Base-by-base conservation (phyloP, 2,888 invertebrate genomes). In the Pterobdella sp. region DNA sequence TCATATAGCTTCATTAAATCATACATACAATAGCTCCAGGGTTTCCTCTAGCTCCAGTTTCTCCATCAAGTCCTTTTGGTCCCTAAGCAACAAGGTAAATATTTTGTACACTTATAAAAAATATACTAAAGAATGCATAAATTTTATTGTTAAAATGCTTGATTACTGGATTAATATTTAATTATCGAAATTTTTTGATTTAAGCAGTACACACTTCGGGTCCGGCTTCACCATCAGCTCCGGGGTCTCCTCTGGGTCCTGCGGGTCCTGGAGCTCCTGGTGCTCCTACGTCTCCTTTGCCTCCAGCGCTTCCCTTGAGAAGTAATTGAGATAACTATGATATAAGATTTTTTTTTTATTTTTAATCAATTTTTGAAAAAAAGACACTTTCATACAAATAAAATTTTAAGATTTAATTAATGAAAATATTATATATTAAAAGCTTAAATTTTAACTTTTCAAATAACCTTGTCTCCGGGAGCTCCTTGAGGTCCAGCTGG, bases 261-360 rank as follows among this genome's bases (percentile, higher is more conserved):
- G 85, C 84, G 35, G 77, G 76, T 37, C 84, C 84, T 31, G 80
- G 79, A 2, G 80, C 78, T 77, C 90, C 85, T 75, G 81, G 79
- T n/a, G 76, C 77, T 68, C 83, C 82, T 56, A 79, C 77, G 18
- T 77, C 77, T 36, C 71, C 71, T 35, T 60, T 63, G 35, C 32
- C 63, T 52, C 71, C 71, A 14, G 49, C 52, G 22, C 18, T 31
- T 1, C 71, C 71, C 71, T 71, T 22, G n/a, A 14, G 60, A 18
- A 26, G 60, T 14, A 26, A 14, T 4, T 56, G 60, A 14, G n/a
- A n/a, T 56, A n/a, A n/a, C n/a, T 22, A n/a, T 56, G 60, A 56
- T 26, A 4, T 4, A 18, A 14, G 60, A 42, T 42, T 42, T n/a
- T n/a, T n/a, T n/a, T n/a, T n/a, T n/a, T n/a, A n/a, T n/a, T n/a